Conservation (phyloP, 2,113 vertebrate genomes). For the Dicerorhinus sumatrensis region DNA sequence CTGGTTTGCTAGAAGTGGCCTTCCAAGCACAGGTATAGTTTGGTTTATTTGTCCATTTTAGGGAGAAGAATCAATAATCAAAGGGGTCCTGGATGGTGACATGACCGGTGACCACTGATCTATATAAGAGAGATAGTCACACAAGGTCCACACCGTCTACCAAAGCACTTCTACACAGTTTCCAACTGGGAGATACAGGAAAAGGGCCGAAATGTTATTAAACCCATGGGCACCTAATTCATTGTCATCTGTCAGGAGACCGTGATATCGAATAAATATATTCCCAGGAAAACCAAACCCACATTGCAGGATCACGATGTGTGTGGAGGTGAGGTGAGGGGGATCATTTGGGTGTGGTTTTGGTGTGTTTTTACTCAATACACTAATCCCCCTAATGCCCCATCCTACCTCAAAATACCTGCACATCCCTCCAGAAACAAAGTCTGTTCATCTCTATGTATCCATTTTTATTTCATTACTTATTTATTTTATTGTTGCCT, state of each 20-base stretch:
- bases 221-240: background rate
- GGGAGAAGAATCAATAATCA: background rate
- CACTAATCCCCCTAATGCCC: background rate
- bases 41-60: background rate
- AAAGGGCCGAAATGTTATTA: background rate
- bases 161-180: background rate
- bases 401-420: background rate
- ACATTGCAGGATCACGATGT: background rate
- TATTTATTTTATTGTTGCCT: background rate
- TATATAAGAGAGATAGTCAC: background rate
- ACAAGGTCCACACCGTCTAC: background rate
- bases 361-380: background rate
- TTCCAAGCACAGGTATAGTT: background rate
- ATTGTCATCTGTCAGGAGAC: background rate
- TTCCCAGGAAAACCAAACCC: background rate
- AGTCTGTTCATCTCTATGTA: background rate
- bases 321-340: rapidly evolving
- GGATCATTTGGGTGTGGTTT: background rate
- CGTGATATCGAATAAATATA: background rate
- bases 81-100: background rate
- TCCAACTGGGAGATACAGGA: background rate
- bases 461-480: background rate
- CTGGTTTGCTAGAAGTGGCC: background rate
- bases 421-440: background rate
- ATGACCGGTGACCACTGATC: too few species aligned